phyloP scores from a whole-genome alignment of 1,140 invertebrate genomes.

The Grapholita molesta region DNA sequence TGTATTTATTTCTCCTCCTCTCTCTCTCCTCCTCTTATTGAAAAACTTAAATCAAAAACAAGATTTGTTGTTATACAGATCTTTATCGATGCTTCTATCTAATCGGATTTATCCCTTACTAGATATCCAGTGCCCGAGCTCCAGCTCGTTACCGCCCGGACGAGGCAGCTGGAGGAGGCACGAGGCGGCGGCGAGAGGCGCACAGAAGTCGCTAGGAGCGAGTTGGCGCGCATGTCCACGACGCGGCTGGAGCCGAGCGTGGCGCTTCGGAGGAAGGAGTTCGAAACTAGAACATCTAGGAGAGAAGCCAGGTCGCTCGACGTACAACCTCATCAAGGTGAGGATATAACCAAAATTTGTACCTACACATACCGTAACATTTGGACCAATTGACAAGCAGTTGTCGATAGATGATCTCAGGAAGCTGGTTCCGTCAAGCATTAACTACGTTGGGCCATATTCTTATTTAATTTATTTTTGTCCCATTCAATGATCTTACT shows the following conservation, averaged over 20 bases:
- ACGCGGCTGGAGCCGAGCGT: constrained; percentile 87
- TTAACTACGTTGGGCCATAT: too few relatives aligned
- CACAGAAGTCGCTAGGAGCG: constrained; percentile 85
- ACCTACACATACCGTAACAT: too few relatives aligned
- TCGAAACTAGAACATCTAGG: constrained; percentile 79
- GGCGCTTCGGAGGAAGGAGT: constrained; percentile 85
- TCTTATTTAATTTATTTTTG: too few relatives aligned
- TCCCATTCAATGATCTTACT: too few relatives aligned
- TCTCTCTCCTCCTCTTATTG: too few relatives aligned
- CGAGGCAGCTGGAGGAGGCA: constrained; percentile 86
- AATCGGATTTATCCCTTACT: background rate
- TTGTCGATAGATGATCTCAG: too few relatives aligned
- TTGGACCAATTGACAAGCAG: too few relatives aligned
- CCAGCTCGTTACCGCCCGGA: constrained; percentile 84
- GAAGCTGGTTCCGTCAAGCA: too few relatives aligned
- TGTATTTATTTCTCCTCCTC: too few relatives aligned
- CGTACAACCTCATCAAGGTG: constrained; percentile 69
- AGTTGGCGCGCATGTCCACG: constrained; percentile 83
- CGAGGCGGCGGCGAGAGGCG: constrained; percentile 77
- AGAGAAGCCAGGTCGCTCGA: constrained; percentile 70
- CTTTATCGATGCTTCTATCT: background rate
- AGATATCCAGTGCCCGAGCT: constrained; percentile 80
- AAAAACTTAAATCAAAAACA: too few relatives aligned
- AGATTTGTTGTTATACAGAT: too few relatives aligned
- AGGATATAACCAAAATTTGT: background rate